A percentile compares a stretch with the other conserved stretches of the same genome.
These are phyloP conservation scores for Paracentrotus lividus DNA, from an alignment of 53 echinoderm and acorn worm species.

Conservation along the genomic window DNA sequence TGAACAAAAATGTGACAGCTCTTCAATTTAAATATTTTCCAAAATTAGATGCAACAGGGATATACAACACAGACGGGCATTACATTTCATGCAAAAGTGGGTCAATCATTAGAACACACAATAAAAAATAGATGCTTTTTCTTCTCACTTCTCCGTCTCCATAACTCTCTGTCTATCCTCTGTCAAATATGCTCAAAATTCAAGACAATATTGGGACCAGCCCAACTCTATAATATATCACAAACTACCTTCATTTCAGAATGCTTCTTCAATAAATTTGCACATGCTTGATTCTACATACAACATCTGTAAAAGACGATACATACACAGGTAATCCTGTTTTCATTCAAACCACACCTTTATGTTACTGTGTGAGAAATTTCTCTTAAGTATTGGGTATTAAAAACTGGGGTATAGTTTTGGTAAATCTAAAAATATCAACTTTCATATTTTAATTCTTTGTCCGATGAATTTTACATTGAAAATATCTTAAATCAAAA, in stretches of 20 bases:
- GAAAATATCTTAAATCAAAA: too few species aligned
- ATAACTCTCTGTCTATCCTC: neutral
- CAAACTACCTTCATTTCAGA: neutral
- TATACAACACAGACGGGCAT: neutral
- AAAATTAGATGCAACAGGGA: neutral
- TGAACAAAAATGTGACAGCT: too few species aligned
- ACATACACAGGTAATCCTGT: too few species aligned
- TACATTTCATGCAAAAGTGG: neutral
- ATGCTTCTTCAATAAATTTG: conserved; percentile 11
- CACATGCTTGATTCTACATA: neutral
- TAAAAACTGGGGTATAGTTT: too few species aligned
- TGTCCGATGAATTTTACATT: too few species aligned
- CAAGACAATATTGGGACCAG: conserved; percentile 16
- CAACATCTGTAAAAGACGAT: neutral
- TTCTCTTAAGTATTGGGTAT: too few species aligned
- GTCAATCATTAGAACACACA: conserved; percentile 5
- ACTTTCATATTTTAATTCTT: too few species aligned
- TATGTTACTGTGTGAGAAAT: too few species aligned
- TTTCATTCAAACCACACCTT: too few species aligned
- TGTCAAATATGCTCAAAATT: conserved; percentile 19
- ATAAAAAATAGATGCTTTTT: conserved; percentile 35
- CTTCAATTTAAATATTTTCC: neutral
- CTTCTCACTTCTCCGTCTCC: neutral
- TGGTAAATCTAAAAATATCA: too few species aligned
- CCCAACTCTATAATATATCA: conserved; percentile 39